These are phyloP conservation scores for Cyclopterus lumpus DNA, from an alignment of 2,797 vertebrate genomes.

Conservation along the genomic window DNA sequence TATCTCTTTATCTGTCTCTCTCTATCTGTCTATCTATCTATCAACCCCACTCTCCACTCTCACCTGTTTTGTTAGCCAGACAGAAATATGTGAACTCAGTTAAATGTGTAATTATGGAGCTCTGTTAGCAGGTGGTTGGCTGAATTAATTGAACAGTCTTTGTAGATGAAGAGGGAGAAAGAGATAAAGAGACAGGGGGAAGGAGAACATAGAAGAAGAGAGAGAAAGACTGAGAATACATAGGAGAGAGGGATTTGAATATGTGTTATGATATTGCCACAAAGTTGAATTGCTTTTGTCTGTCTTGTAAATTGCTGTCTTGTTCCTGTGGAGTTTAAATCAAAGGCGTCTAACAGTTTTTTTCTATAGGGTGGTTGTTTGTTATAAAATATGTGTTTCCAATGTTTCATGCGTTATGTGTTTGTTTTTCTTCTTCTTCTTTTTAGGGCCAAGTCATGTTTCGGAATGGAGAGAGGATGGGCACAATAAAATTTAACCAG, in stretches of 20 bases:
- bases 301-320: constrained; percentile 41
- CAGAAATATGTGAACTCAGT: constrained; percentile 74
- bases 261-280: constrained; percentile 34
- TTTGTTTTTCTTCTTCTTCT: constrained; percentile 2
- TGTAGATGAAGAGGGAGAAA: constrained; percentile 57
- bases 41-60: constrained; percentile 14
- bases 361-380: constrained; percentile 11
- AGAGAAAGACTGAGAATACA: constrained; percentile 28
- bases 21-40: background rate
- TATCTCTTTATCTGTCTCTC: constrained; percentile 7
- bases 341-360: constrained; percentile 29
- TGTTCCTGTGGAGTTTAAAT: constrained; percentile 35
- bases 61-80: constrained; percentile 63
- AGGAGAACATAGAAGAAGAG: constrained; percentile 41
- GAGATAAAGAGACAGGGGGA: constrained; percentile 44
- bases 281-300: constrained; percentile 51
- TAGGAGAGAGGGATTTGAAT: constrained; percentile 52
- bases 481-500: constrained; percentile 98
- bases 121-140: constrained; percentile 73
- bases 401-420: background rate
- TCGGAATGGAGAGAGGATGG: constrained; percentile 98
- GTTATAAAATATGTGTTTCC: background rate
- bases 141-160: constrained; percentile 74
- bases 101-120: constrained; percentile 80
- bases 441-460: constrained; percentile 98